Conservation (phyloP, 2,888 invertebrate genomes). For the Gnatocerus cornutus region DNA sequence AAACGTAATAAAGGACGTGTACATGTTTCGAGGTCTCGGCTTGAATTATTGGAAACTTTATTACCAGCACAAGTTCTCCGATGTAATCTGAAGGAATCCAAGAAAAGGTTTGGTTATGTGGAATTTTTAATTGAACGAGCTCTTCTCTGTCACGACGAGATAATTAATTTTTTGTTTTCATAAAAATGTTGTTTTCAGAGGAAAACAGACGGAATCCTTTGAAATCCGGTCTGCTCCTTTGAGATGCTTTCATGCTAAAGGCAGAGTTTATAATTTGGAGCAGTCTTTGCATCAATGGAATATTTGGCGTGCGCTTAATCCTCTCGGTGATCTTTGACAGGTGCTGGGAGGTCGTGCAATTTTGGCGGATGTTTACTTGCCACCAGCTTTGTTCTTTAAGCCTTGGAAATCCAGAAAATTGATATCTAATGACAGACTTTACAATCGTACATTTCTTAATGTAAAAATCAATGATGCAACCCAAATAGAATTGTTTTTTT, state of each 20-base stretch:
- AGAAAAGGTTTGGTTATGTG: conserved; percentile 15
- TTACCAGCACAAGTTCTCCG: conserved; percentile 21
- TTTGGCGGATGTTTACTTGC: too few relatives aligned
- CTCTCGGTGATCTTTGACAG: too few relatives aligned
- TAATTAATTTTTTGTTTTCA: conserved; percentile 38
- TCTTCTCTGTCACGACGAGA: conserved; percentile 22
- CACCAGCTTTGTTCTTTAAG: too few relatives aligned
- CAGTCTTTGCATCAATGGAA: conserved; percentile 2
- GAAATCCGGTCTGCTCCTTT: conserved; percentile 15
- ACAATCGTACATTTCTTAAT: too few relatives aligned
- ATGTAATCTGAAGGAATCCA: conserved; percentile 16
- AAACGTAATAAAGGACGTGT: conserved; percentile 16
- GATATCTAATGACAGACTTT: too few relatives aligned
- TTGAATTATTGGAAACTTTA: conserved; percentile 17
- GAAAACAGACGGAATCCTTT: conserved; percentile 33
- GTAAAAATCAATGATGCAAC: too few relatives aligned
- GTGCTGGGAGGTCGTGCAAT: too few relatives aligned
- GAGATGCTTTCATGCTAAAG: conserved; percentile 14
- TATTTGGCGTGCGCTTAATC: background rate
- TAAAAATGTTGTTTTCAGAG: conserved; percentile 19
- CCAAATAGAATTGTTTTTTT: too few relatives aligned
- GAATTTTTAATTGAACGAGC: conserved; percentile 24
- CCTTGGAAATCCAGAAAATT: too few relatives aligned
- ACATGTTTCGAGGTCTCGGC: conserved; percentile 16
- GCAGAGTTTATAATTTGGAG: conserved; percentile 18